Evolutionary conservation across 2,888 invertebrate species (phyloP), one percentile per base, ranked within the genome.

Genomic region (Papilio elwesi): DNA sequence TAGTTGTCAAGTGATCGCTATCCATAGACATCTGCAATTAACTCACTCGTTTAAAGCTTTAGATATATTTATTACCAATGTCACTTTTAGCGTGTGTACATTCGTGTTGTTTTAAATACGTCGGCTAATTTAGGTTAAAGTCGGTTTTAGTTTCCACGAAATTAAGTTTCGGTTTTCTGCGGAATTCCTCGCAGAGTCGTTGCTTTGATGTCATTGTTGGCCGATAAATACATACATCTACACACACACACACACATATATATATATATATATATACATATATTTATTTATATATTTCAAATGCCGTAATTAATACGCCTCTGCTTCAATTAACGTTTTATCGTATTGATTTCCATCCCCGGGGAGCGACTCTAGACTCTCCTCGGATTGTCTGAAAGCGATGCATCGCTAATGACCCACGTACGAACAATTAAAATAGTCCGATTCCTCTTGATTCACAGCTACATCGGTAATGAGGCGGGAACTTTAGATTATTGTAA

Each of bases 371-470:
- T 26, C 59, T 62, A 62, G 59, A 62, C 59, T 48, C 57, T 51
- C 51, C 51, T 38, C 15, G 49, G 55, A 47, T 68, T 63, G 38
- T 57, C 57, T 52, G 64, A 69, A 74, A 73, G 48, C 68, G 63
- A 69, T 66, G 71, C 68, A 69, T 73, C 64, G 73, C 77, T 80
- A 83, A 83, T 82, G 81, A 76, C 68, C 76, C 81, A 74, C 77
- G 76, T 77, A 80, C 80, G 80, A 80, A 82, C 81, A 82, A 82
- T 82, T 82, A 82, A 81, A 82, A 82, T 80, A 77, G 82, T 79
- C 80, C 76, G 77, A 73, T 78, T 78, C 76, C 73, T 78, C 75
- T 72, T 76, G 75, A 79, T 79, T 80, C 79, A 77, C 78, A 79
- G 80, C 81, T 75, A 76, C 80, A 73, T 77, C 73, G 77, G 76